Evolutionary conservation across 2,888 invertebrate genomes (phyloP).

Genomic region (Scrobipalpa costella): DNA sequence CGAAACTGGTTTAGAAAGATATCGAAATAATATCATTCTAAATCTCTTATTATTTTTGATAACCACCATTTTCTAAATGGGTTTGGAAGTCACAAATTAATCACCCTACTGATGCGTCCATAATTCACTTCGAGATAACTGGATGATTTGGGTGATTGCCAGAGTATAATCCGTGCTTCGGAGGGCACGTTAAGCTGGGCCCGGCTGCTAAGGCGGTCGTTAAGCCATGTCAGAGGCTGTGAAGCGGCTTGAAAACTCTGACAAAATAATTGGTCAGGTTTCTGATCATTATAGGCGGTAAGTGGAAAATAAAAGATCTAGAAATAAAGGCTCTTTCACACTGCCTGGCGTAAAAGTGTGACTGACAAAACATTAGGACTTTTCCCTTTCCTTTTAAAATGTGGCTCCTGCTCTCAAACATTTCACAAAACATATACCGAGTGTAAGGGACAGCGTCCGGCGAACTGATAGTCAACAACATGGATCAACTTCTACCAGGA

Average conservation of each 20-base stretch:
- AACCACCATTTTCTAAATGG: too few relatives aligned
- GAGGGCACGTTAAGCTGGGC: constrained; percentile 4
- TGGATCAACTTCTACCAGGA: too few relatives aligned
- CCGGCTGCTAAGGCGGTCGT: neutral
- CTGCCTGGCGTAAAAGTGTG: too few relatives aligned
- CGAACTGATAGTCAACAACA: too few relatives aligned
- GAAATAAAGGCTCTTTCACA: too few relatives aligned
- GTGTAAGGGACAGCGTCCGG: too few relatives aligned
- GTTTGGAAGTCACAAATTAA: neutral
- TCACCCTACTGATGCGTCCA: neutral
- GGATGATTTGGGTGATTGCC: neutral
- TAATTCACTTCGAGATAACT: neutral
- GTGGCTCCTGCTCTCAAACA: too few relatives aligned
- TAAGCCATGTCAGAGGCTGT: neutral
- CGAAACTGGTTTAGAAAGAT: neutral
- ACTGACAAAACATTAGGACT: too few relatives aligned
- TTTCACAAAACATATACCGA: too few relatives aligned
- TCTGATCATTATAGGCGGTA: neutral
- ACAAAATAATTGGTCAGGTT: neutral
- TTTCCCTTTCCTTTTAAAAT: too few relatives aligned
- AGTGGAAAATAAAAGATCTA: too few relatives aligned
- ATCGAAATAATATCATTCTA: neutral
- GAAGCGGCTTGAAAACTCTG: neutral
- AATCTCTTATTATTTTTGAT: too few relatives aligned
- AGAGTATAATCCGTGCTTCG: neutral